phyloP scores from a whole-genome alignment of 1,140 invertebrate species.

The Drosophila lacertosa region DNA sequence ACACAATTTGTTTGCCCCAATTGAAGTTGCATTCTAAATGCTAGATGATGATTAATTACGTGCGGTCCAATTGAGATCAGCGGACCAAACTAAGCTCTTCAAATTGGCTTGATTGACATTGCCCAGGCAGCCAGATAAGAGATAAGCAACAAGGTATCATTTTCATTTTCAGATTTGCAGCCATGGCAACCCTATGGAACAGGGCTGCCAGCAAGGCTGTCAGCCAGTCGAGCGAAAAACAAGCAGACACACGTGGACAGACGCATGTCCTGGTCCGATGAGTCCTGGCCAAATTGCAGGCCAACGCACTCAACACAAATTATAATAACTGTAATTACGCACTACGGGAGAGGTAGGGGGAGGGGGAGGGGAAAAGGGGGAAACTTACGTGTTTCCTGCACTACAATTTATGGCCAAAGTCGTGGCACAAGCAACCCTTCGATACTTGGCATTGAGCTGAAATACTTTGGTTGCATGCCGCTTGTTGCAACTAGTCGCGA shows the following conservation, averaged over 20 bases:
- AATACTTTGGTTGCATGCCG: slow-evolving; percentile 65
- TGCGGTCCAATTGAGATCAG: slow-evolving; percentile 43
- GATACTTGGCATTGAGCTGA: slow-evolving; percentile 25
- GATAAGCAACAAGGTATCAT: slow-evolving; percentile 72
- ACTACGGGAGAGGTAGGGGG: slow-evolving; percentile 27
- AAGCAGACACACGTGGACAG: slow-evolving; percentile 69
- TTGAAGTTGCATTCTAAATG: slow-evolving; percentile 49
- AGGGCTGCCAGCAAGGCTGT: slow-evolving; percentile 18
- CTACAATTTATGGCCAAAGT: slow-evolving; percentile 74
- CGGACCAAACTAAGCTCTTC: slow-evolving; percentile 55
- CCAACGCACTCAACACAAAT: slow-evolving; percentile 78
- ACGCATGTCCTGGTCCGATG: slow-evolving; percentile 31
- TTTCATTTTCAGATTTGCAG: slow-evolving; percentile 49
- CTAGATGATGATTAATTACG: slow-evolving; percentile 79
- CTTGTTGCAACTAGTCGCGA: slow-evolving; percentile 64
- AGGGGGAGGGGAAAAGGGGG: slow-evolving; percentile 7
- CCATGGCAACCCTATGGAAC: slow-evolving; percentile 64
- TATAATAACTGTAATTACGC: slow-evolving; percentile 81
- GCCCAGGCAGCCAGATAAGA: slow-evolving; percentile 67
- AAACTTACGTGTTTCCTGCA: slow-evolving; percentile 69
- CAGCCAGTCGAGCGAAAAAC: slow-evolving; percentile 66
- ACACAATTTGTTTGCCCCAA: slow-evolving; percentile 60
- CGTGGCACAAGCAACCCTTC: slow-evolving; percentile 46
- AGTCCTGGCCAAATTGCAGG: slow-evolving; percentile 34
- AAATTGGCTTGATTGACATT: slow-evolving; percentile 60